A percentile compares a stretch with the other conserved stretches of the same genome.
Evolutionary conservation across 64 coral and sea anemone genomes (phyloP).

Genomic region (Orbicella faveolata): DNA sequence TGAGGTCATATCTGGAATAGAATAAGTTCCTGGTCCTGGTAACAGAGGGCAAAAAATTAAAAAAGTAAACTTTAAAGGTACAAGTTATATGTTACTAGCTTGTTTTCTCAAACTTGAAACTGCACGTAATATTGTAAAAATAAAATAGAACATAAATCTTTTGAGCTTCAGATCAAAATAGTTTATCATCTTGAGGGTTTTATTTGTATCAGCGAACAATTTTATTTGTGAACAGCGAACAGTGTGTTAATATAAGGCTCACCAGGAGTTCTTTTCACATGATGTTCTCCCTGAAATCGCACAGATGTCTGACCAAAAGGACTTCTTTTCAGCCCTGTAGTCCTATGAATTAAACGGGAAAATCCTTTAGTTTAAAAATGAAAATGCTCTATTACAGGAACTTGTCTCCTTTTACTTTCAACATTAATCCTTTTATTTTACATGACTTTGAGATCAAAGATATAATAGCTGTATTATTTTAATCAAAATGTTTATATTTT

Average conservation of each 20-base stretch:
- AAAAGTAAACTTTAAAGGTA: too few relatives aligned
- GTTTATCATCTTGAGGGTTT: too few relatives aligned
- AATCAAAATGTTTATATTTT: too few relatives aligned
- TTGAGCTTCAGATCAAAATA: too few relatives aligned
- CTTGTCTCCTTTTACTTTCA: background rate
- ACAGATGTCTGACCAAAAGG: constrained; percentile 99
- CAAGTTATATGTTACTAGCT: too few relatives aligned
- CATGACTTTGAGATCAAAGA: background rate
- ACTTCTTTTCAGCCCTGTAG: constrained; percentile 86
- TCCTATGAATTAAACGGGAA: constrained; percentile 44
- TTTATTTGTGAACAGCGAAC: background rate
- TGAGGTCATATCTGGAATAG: constrained; percentile 77
- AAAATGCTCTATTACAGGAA: background rate
- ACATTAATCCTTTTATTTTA: background rate
- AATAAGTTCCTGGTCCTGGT: constrained; percentile 83
- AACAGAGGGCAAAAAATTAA: background rate
- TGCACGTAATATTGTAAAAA: too few relatives aligned
- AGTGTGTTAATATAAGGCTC: background rate
- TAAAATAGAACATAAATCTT: too few relatives aligned
- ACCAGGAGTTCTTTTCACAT: constrained; percentile 78
- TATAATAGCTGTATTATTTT: background rate
- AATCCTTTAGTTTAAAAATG: background rate
- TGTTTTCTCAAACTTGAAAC: too few relatives aligned
- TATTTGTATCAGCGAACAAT: background rate
- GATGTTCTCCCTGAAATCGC: constrained; percentile 84